A percentile compares a stretch with the other conserved stretches of the same genome.
phyloP scores from a whole-genome alignment of 2,113 vertebrate genomes.

The Paramormyrops kingsleyae region DNA sequence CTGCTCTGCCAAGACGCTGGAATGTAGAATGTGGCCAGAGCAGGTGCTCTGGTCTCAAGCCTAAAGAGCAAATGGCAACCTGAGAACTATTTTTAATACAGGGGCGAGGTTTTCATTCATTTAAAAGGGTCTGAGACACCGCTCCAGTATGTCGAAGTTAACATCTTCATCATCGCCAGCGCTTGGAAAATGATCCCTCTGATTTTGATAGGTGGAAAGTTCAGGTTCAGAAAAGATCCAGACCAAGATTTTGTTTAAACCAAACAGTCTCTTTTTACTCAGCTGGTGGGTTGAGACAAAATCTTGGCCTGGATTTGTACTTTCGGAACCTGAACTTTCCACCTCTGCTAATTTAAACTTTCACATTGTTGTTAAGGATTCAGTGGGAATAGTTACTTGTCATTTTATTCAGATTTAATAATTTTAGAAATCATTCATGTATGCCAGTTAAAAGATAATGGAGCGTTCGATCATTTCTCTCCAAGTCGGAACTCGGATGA shows the following conservation, averaged over 20 bases:
- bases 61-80: background rate
- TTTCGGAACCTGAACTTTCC: background rate
- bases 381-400: background rate
- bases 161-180: background rate
- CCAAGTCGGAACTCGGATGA: too few relatives aligned
- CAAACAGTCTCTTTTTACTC: background rate
- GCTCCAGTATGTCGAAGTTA: background rate
- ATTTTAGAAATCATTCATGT: background rate
- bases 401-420: background rate
- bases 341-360: background rate
- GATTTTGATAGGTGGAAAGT: background rate
- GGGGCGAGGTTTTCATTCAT: background rate
- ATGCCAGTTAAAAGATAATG: background rate
- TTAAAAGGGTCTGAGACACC: background rate
- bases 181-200: background rate
- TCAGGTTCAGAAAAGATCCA: background rate
- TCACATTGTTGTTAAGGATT: background rate
- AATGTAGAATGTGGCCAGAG: background rate
- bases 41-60: conserved; percentile 2
- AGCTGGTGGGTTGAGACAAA: background rate
- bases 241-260: background rate
- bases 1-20: background rate
- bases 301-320: background rate
- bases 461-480: too few relatives aligned
- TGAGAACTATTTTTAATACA: conserved; percentile 1